Percentiles rank a stretch among this genome's conserved stretches.
phyloP scores from a whole-genome alignment of 2,797 vertebrate genomes.

The Agapornis canus region DNA sequence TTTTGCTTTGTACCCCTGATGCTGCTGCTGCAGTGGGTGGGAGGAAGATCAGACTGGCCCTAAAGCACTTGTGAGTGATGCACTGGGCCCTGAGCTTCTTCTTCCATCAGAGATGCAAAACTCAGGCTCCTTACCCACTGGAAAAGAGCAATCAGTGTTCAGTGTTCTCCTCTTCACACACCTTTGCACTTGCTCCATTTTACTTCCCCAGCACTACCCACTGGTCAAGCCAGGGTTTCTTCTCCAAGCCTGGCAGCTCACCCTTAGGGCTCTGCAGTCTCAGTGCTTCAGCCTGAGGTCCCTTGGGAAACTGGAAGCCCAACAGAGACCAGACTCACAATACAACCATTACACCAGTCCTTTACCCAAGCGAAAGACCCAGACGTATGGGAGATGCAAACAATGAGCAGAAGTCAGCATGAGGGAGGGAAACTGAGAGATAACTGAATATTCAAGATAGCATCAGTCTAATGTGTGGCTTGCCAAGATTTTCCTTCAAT shows the following conservation, averaged over 20 bases:
- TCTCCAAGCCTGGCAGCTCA: neutral
- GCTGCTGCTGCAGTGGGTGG: neutral
- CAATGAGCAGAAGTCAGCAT: neutral
- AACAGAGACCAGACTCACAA: neutral
- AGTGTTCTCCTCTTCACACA: fast-evolving
- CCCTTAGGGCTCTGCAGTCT: neutral
- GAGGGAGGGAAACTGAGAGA: neutral
- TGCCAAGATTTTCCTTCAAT: neutral
- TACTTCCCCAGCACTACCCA: fast-evolving
- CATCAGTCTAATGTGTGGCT: neutral
- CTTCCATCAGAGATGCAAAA: neutral
- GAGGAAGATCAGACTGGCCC: neutral
- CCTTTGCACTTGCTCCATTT: neutral
- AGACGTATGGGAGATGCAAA: neutral
- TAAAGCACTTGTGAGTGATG: neutral
- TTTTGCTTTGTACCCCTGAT: neutral
- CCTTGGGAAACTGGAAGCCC: neutral
- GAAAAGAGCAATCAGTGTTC: fast-evolving
- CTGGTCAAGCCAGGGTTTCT: neutral
- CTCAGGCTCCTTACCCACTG: neutral
- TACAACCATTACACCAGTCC: neutral
- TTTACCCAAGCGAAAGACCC: fast-evolving
- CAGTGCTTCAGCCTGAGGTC: neutral
- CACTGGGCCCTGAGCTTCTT: neutral
- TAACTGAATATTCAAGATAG: neutral